phyloP scores from a whole-genome alignment of 2,888 invertebrate genomes.

The Marronus borbonicus region DNA sequence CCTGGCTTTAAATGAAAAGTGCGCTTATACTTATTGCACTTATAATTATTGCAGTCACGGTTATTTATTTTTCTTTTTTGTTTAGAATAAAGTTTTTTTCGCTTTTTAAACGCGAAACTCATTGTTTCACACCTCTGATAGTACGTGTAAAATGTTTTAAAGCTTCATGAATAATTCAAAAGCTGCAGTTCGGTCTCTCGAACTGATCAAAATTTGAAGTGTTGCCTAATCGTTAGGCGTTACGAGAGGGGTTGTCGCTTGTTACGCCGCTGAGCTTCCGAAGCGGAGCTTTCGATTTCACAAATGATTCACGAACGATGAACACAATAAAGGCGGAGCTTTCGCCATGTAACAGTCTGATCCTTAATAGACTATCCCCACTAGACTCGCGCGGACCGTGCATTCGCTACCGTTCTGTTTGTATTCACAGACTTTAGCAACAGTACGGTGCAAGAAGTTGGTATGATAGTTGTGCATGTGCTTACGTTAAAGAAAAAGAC shows the following conservation, averaged over 20 bases:
- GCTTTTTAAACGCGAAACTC: too few species aligned
- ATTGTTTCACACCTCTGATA: too few species aligned
- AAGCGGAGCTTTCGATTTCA: conserved; percentile 44
- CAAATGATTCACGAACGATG: conserved; percentile 34
- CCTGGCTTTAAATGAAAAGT: too few species aligned
- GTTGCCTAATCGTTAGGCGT: conserved; percentile 33
- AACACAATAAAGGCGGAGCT: conserved; percentile 49
- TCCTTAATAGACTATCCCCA: conserved; percentile 43
- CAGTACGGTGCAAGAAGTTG: conserved; percentile 43
- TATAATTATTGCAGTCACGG: too few species aligned
- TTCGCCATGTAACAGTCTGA: conserved; percentile 41
- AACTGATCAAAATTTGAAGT: background rate
- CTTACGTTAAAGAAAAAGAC: conserved; percentile 28
- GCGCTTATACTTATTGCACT: too few species aligned
- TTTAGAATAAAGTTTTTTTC: too few species aligned
- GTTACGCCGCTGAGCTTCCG: background rate
- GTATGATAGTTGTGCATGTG: conserved; percentile 34
- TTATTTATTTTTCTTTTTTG: too few species aligned
- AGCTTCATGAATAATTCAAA: conserved; percentile 15
- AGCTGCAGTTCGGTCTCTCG: background rate
- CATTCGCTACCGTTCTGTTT: conserved; percentile 42
- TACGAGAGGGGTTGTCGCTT: conserved; percentile 5
- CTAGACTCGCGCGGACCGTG: conserved; percentile 24
- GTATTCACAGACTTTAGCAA: conserved; percentile 22
- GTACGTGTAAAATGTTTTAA: background rate